Evolutionary conservation across 2,797 vertebrate genomes (phyloP), one percentile per base, ranked within the genome.

Genomic region (Pampus argenteus): DNA sequence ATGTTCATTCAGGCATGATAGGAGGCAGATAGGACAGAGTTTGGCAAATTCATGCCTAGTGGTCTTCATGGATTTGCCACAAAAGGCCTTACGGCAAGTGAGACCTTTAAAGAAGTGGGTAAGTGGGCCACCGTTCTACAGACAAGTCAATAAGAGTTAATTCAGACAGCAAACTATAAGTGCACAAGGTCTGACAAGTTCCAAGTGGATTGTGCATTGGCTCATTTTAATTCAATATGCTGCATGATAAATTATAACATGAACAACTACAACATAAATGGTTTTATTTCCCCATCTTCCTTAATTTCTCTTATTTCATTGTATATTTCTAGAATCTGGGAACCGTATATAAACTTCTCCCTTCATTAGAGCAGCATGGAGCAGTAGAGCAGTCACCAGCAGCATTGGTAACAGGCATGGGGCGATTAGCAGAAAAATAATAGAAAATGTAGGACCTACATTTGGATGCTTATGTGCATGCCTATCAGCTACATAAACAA

Each of bases 41-140:
- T 85, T 76, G 74, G 74, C 74, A 71, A 84, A 83, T 81, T 77
- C 78, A 79, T 9, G 0, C 25, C 10, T 63, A 76, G 55, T 66
- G 47, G 55, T 65, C 76, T 71, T 79, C 36, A 81, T 71, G 68
- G 66, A 71, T 81, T 73, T 83, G 85, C 76, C 84, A 87, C 67
- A 36, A 73, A 40, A 71, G 66, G 82, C 87, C 87, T 80, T 2
- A 49, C 50, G 42, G 85, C 84, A 2, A 81, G 68, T 9, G 25
- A 75, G 76, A 82, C 57, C 54, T 71, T 57, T 55, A 17, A 48
- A 64, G 28, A 86, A 81, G 55, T 87, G 75, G 86, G 86, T 82
- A 91, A 88, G 69, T 92, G 83, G 89, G 89, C 44, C 91, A 82
- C 7, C 1, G 31, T 45, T 78, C 50, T 55, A 66, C 28, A 56